These are phyloP conservation scores for Sebastes steindachneri DNA, from an alignment of 2,797 vertebrate species.

Conservation along the genomic window DNA sequence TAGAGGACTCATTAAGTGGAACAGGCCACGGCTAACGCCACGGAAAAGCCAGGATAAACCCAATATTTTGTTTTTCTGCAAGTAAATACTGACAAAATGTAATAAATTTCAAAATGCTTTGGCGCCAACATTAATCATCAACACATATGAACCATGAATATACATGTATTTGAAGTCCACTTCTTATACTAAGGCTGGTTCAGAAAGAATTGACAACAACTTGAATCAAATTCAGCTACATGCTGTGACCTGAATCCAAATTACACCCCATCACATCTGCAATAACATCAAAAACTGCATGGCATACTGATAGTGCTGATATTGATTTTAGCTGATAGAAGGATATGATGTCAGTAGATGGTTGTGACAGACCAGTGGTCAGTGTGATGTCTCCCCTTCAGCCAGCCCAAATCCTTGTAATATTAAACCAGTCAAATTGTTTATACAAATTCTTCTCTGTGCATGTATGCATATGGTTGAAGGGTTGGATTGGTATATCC, in stretches of 20 bases:
- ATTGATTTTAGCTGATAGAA: neutral
- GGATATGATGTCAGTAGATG: neutral
- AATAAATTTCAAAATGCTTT: neutral
- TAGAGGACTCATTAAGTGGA: slow-evolving; percentile 30
- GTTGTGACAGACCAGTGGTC: neutral
- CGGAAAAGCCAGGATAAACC: neutral
- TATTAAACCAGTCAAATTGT: neutral
- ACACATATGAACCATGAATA: neutral
- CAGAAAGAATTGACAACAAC: neutral
- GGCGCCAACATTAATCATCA: neutral
- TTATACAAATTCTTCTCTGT: neutral
- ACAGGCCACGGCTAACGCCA: neutral
- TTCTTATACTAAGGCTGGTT: neutral
- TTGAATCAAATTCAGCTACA: neutral
- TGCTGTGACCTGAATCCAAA: slow-evolving; percentile 12
- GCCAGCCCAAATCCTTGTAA: neutral
- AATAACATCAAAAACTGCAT: neutral
- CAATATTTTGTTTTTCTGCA: neutral
- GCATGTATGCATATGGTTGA: neutral
- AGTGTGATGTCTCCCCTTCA: neutral
- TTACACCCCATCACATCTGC: neutral
- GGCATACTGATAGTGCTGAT: neutral
- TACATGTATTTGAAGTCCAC: neutral
- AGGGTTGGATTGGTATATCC: neutral
- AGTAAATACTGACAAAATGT: neutral